Base-by-base conservation (phyloP, 1,140 invertebrate genomes). In the Zaprionus vittiger region DNA sequence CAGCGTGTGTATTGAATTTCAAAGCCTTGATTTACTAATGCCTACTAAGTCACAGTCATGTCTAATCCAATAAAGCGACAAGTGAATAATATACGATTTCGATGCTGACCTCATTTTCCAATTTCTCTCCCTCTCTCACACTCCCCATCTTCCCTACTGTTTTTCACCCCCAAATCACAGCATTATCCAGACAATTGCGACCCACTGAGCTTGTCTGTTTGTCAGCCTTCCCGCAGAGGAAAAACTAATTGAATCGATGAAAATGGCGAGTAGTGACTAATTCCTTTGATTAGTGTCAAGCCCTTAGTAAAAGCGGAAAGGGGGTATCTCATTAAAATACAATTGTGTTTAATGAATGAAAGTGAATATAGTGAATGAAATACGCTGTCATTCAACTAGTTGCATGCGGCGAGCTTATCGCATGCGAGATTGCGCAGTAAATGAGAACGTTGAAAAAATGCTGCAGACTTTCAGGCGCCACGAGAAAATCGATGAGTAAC, bases 401-500 rank as follows among this genome's bases (percentile, higher is more conserved):
- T 56, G 14, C 22, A 55, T n/a, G n/a, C n/a, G 41, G n/a, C 41
- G n/a, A 28, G 14, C 54, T 28, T 56, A 56, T 56, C 54, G 22
- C 54, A 56, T 56, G 54, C 22, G 54, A 56, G 54, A 56, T 14
- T 56, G 26, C 54, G 20, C 5, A 26, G 59, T n/a, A 11, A 61
- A 9, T 3, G 28, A 31, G 9, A 31, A 31, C 28, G 31, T 11
- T 34, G 9, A 52, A 52, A 52, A 52, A 24, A 20, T 41, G 17
- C 9, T 61, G 98, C 98, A 84, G 98, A 94, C 80, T 95, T 95
- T 31, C 82, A 99, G 96, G 97, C 7, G 98, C 96, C 90, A 98
- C 93, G 83, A 94, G 93, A 93, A 99, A 97, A 56, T 56, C 14
- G 41, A 9, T 47, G n/a, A 47, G 41, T 47, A 4, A 47, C 5